Conservation (phyloP, 2,888 invertebrate genomes). For the Clistopyga incitator region DNA sequence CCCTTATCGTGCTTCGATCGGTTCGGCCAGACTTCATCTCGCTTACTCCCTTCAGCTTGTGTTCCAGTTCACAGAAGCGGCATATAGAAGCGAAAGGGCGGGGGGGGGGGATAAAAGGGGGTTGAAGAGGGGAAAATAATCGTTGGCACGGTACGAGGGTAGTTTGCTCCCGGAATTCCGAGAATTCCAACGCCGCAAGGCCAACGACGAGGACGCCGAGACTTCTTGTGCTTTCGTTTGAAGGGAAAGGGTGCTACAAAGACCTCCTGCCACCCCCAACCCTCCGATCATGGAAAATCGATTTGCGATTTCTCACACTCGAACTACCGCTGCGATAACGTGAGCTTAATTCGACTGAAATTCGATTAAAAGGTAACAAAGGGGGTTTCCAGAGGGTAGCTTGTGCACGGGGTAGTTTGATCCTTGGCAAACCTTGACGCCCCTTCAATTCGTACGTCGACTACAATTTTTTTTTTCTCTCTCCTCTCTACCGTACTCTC, state of each 20-base stretch:
- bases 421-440: background rate
- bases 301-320: conserved; percentile 33
- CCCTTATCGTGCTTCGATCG: conserved; percentile 43
- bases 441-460: conserved; percentile 9
- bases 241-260: background rate
- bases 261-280: background rate
- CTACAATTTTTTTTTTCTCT: background rate
- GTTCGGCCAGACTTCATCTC: conserved; percentile 16
- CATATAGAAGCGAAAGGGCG: background rate
- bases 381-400: background rate
- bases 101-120: background rate
- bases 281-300: conserved; percentile 22
- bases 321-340: conserved; percentile 21
- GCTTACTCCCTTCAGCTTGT: conserved; percentile 15
- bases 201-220: conserved; percentile 2
- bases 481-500: background rate
- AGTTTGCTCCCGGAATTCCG: conserved; percentile 31
- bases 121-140: conserved; percentile 23
- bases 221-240: conserved; percentile 11
- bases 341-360: conserved; percentile 44
- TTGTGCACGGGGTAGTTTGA: conserved; percentile 24
- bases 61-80: conserved; percentile 20
- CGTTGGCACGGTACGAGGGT: conserved; percentile 33
- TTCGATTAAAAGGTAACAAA: conserved; percentile 50
- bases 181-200: conserved; percentile 23